phyloP scores from a whole-genome alignment of 2,797 vertebrate genomes.

The Pseudochirops corinnae region DNA sequence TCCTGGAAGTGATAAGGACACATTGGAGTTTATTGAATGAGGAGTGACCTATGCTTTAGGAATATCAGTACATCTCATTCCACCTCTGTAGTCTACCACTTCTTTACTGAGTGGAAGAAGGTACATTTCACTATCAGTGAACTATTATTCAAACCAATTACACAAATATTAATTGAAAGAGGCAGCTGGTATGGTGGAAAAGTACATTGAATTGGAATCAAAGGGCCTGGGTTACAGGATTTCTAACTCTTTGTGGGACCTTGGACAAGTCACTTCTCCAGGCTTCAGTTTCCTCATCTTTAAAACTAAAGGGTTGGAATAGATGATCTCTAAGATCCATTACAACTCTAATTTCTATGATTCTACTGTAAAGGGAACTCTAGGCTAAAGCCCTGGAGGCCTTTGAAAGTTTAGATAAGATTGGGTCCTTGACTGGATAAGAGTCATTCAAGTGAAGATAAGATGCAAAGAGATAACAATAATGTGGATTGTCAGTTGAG shows the following conservation, averaged over 20 bases:
- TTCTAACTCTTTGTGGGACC: neutral
- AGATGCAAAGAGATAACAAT: neutral
- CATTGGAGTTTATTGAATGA: neutral
- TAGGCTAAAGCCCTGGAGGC: neutral
- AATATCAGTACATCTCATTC: neutral
- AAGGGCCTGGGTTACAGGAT: neutral
- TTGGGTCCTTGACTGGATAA: neutral
- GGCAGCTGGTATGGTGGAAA: neutral
- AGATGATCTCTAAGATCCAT: neutral
- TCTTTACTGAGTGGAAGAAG: neutral
- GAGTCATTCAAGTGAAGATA: neutral
- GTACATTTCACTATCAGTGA: neutral
- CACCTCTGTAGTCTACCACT: neutral
- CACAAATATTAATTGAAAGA: neutral
- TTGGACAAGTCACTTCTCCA: neutral
- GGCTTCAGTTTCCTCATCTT: neutral
- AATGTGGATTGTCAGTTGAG: neutral
- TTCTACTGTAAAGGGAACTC: neutral
- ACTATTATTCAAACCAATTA: neutral
- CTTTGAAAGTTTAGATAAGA: neutral
- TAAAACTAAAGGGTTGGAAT: neutral
- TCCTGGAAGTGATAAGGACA: neutral
- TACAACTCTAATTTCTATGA: neutral
- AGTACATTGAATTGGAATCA: neutral
- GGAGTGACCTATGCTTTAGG: neutral